These are phyloP conservation scores for Drosophila testacea DNA, from an alignment of 2,888 invertebrate genomes.

Conservation along the genomic window DNA sequence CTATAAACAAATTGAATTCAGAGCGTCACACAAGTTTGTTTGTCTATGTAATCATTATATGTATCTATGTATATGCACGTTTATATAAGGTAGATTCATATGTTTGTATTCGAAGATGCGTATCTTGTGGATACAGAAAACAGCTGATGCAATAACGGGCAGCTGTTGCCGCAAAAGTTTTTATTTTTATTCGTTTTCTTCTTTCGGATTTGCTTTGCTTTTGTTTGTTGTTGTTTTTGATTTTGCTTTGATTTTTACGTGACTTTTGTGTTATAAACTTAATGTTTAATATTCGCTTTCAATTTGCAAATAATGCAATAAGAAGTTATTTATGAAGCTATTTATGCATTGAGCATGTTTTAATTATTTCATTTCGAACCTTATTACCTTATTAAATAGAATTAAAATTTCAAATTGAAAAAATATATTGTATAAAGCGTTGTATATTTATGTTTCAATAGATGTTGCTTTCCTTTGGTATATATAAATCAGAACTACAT, in stretches of 20 bases:
- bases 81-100: no score
- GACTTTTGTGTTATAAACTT: conserved; percentile 20
- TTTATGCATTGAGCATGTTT: conserved; percentile 1
- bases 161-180: conserved; percentile 64
- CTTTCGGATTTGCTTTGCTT: conserved; percentile 34
- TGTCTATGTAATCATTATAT: conserved; percentile 11
- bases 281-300: conserved; percentile 1
- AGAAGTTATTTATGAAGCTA: neutral
- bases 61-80: neutral
- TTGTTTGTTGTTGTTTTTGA: conserved; percentile 30
- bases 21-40: conserved; percentile 20
- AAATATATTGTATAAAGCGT: neutral
- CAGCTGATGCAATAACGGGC: conserved; percentile 74
- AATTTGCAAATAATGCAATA: conserved; percentile 9
- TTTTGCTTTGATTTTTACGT: conserved; percentile 25
- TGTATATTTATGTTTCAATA: neutral
- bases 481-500: neutral
- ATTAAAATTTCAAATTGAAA: neutral
- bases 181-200: conserved; percentile 28
- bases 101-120: conserved; percentile 28
- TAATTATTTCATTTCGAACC: neutral
- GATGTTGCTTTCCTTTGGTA: neutral
- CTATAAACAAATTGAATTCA: conserved; percentile 39
- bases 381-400: neutral
- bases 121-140: conserved; percentile 59